Base-by-base conservation (phyloP, 2,797 vertebrate species). In the Nyctalus aviator region DNA sequence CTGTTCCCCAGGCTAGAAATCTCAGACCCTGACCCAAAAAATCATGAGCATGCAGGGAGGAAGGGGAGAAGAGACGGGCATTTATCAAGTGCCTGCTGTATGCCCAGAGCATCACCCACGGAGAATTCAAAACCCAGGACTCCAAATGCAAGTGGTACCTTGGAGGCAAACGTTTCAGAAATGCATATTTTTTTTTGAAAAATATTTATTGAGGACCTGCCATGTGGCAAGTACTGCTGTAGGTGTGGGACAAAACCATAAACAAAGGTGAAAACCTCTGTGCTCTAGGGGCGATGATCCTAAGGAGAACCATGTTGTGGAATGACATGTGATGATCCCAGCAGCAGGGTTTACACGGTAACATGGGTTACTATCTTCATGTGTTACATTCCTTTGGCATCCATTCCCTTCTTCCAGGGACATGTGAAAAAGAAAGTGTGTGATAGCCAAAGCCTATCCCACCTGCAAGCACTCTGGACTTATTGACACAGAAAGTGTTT, bases 121-220 rank as follows among this genome's bases (percentile, higher is more conserved):
- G 25, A 32, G 20, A 71, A 62, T 64, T 69, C 41, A 69, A 44
- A 82, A 13, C n/a, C 32, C 44, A 77, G 2, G n/a, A 3, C 9
- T 73, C 77, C 46, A 68, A 57, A 66, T 62, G 27, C 8, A 69
- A 81, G 41, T 35, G 2, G 8, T 5, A 50, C 46, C 14, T 17
- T 69, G 44, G 48, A 86, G 84, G 57, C n/a, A 78, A 68, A 68
- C 20, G 17, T 57, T 84, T 90, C 68, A 94, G 94, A 69, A 86
- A 64, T 25, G 37, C 18, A 7, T 41, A 6, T 12, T 84, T 57
- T 81, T 71, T 83, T 21, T 1, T 6, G 5, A 6, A 75, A 75
- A 75, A 68, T 50, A 25, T 59, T 59, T 59, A 59, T 10, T 59
- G 57, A 59, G 25, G 25, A 3, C 25, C n/a, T 68, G 10, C 55